A percentile compares a stretch with the other conserved stretches of the same genome.
These are phyloP conservation scores for Monarcha castaneiventris DNA, from an alignment of 2,113 vertebrate species.

Conservation along the genomic window DNA sequence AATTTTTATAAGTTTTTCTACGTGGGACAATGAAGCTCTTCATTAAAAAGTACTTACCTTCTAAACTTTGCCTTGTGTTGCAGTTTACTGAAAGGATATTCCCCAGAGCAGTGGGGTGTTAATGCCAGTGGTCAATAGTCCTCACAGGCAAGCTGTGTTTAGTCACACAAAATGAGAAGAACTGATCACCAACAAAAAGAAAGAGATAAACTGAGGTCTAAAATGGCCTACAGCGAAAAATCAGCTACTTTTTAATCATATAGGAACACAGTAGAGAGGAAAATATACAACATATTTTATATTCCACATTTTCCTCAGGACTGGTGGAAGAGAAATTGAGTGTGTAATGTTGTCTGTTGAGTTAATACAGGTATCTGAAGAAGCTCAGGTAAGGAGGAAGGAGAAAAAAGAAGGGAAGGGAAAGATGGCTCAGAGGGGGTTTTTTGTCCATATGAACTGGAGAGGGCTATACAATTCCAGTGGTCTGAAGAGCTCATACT, in stretches of 20 bases:
- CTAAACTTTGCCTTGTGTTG: not conserved
- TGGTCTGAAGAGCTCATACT: not conserved
- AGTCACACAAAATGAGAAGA: not conserved
- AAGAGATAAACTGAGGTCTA: not conserved
- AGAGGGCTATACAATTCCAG: not conserved
- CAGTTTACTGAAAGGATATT: not conserved
- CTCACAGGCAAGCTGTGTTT: not conserved
- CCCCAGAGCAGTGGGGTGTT: not conserved
- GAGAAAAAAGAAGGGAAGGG: not conserved
- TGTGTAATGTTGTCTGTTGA: not conserved
- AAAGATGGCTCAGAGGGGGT: not conserved
- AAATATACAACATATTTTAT: not conserved
- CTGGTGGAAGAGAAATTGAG: not conserved
- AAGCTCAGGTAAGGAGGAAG: not conserved
- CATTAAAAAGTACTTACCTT: not conserved
- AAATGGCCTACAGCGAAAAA: not conserved
- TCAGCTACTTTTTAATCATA: not conserved
- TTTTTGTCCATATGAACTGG: not conserved
- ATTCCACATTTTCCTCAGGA: not conserved
- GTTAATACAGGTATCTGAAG: not conserved
- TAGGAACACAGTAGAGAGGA: not conserved
- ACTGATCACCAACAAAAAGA: not conserved
- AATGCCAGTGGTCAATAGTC: not conserved
- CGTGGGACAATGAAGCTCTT: not conserved
- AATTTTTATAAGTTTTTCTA: not conserved